Evolutionary conservation across 2,888 invertebrate species (phyloP).

Genomic region (Harpagoxenus sublaevis): DNA sequence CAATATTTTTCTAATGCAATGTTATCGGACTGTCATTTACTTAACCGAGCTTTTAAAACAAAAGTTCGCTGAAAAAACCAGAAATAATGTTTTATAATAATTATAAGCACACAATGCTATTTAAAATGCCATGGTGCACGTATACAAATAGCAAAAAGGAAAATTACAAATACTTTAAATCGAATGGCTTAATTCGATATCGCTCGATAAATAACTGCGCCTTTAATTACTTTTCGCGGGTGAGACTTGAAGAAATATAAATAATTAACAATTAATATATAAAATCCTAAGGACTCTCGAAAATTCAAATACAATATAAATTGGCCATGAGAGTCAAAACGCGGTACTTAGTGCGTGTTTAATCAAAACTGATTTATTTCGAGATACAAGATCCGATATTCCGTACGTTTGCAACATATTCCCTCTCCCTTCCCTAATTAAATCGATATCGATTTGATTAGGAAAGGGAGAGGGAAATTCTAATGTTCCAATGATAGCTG

Average conservation of each 20-base stretch:
- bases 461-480: no score
- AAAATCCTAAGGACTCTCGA: no score
- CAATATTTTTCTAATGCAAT: not conserved
- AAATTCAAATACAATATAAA: no score
- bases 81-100: not conserved
- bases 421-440: no score
- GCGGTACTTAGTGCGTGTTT: no score
- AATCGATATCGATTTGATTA: no score
- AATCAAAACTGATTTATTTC: no score
- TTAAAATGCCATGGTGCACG: not conserved
- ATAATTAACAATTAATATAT: conserved; percentile 45
- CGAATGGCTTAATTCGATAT: conserved; percentile 21
- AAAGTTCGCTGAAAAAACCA: not conserved
- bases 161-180: conserved; percentile 25
- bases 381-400: no score
- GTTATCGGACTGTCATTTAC: not conserved
- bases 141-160: not conserved
- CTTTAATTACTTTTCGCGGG: conserved; percentile 33
- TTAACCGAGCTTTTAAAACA: not conserved
- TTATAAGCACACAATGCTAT: not conserved
- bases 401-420: no score
- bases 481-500: no score
- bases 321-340: no score
- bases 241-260: conserved; percentile 39
- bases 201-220: conserved; percentile 14